These are phyloP conservation scores for Entomobrya proxima DNA, from an alignment of 2,888 invertebrate genomes.

Conservation along the genomic window DNA sequence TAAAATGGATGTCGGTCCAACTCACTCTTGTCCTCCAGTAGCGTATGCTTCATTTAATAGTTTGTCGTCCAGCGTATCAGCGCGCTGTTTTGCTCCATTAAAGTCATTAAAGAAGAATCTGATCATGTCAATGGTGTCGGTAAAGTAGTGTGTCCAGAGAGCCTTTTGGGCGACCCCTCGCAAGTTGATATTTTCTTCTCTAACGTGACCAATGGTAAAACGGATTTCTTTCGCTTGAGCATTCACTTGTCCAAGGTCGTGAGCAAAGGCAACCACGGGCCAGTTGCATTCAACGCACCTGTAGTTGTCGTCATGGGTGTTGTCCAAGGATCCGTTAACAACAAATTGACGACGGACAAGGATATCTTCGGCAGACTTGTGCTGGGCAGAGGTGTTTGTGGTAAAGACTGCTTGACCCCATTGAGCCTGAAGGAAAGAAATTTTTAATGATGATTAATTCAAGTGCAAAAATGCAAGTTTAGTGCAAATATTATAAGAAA, in stretches of 20 bases:
- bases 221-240: constrained; percentile 32
- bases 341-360: constrained; percentile 59
- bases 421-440: too few species aligned
- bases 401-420: constrained; percentile 71
- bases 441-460: too few species aligned
- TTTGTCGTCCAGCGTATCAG: constrained; percentile 63
- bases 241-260: constrained; percentile 65
- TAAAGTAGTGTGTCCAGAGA: constrained; percentile 68
- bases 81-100: neutral
- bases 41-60: constrained; percentile 65
- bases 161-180: constrained; percentile 59
- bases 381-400: constrained; percentile 54
- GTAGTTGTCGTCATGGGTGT: constrained; percentile 68
- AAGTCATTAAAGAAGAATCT: constrained; percentile 68
- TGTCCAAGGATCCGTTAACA: constrained; percentile 49
- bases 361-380: constrained; percentile 53
- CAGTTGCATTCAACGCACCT: constrained; percentile 67
- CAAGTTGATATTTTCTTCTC: constrained; percentile 68
- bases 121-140: constrained; percentile 53
- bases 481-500: too few species aligned
- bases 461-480: too few species aligned
- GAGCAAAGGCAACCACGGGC: constrained; percentile 69
- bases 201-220: constrained; percentile 69
- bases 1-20: neutral
- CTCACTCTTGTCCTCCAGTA: constrained; percentile 63